Conservation (phyloP, 1,140 invertebrate species). For the Bombyx mandarina region DNA sequence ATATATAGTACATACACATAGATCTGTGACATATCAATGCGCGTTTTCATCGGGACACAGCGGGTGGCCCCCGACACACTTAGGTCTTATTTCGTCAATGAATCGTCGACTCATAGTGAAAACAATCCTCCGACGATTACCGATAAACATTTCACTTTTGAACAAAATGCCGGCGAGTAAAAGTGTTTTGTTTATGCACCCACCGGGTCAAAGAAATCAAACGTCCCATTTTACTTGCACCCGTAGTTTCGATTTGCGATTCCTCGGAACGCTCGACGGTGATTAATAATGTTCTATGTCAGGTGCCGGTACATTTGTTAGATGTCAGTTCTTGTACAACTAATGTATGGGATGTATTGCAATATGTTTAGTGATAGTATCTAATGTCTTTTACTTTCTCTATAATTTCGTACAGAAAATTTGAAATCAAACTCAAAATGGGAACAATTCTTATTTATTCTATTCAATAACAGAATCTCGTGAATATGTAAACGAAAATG, state of each 20-base stretch:
- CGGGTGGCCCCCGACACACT: constrained; percentile 32
- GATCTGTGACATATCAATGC: no score
- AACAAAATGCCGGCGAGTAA: constrained; percentile 26
- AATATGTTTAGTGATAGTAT: no score
- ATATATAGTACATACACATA: no score
- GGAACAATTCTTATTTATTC: no score
- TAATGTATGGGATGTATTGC: no score
- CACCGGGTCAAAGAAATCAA: constrained; percentile 21
- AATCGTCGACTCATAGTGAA: constrained; percentile 48
- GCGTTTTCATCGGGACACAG: constrained; percentile 14
- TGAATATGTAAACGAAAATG: no score
- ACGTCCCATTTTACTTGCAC: constrained; percentile 12
- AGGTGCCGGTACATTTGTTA: constrained; percentile 6
- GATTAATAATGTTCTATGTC: constrained; percentile 15
- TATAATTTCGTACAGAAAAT: no score
- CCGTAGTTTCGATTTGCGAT: background rate
- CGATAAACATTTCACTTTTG: constrained; percentile 35
- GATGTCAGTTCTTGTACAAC: no score
- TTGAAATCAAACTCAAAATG: no score
- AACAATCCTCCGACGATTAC: constrained; percentile 31
- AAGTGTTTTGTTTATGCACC: constrained; percentile 24
- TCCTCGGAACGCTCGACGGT: constrained; percentile 7
- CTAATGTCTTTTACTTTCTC: no score
- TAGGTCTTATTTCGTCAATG: constrained; percentile 33
- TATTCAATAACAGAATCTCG: no score